Conservation (phyloP, 2,113 vertebrate genomes). For the Artemisiospiza belli region DNA sequence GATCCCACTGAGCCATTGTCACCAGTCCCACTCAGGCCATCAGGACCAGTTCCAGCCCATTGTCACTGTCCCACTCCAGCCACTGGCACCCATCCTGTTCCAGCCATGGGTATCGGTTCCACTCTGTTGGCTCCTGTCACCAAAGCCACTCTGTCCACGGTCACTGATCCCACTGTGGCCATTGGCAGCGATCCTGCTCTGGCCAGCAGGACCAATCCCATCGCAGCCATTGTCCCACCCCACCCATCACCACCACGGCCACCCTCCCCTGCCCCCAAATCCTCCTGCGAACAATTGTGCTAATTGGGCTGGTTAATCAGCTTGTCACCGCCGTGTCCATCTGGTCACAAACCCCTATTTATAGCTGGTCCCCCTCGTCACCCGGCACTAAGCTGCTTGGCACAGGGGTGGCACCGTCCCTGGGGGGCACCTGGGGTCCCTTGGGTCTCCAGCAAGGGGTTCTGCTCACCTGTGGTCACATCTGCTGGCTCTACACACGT, state of each 20-base stretch:
- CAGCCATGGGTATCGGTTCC: background rate
- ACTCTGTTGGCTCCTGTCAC: background rate
- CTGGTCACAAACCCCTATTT: constrained; percentile 57
- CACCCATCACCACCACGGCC: background rate
- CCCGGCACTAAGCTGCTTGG: constrained; percentile 41
- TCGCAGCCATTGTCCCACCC: background rate
- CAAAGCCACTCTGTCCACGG: background rate
- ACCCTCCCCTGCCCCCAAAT: background rate
- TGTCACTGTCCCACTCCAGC: background rate
- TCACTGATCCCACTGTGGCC: background rate
- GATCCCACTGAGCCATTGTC: background rate
- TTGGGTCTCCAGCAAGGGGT: background rate
- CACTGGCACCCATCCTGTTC: background rate
- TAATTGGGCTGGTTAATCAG: constrained; percentile 71
- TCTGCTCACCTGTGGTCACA: background rate
- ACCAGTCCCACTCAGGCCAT: background rate
- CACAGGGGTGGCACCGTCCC: background rate
- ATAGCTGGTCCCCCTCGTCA: constrained; percentile 36
- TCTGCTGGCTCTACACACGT: background rate
- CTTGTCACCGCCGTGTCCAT: constrained; percentile 36
- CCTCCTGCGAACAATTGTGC: constrained; percentile 14
- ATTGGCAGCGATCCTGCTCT: background rate
- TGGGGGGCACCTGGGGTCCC: background rate
- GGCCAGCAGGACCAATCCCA: background rate
- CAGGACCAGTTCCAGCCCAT: background rate